A percentile compares a stretch with the other conserved stretches of the same genome.
phyloP scores from a whole-genome alignment of 2,113 vertebrate species.

The Lycaon pictus region DNA sequence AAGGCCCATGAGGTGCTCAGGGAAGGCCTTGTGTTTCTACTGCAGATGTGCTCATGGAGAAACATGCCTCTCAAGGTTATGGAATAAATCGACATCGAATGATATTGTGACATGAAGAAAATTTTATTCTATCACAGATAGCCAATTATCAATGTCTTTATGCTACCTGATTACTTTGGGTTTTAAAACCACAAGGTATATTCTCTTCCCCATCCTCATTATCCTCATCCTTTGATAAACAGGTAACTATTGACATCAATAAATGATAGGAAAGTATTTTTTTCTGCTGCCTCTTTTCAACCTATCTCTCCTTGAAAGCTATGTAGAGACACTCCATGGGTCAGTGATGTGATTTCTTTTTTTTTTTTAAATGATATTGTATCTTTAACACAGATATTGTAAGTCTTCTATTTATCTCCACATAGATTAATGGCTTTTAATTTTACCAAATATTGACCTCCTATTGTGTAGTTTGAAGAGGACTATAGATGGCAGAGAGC shows the following conservation, averaged over 20 bases:
- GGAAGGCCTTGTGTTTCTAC: not conserved
- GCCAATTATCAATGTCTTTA: not conserved
- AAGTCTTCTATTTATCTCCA: not conserved
- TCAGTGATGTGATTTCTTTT: not conserved
- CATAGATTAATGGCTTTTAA: not conserved
- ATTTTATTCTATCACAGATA: not conserved
- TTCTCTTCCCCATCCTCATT: not conserved
- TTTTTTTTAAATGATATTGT: not conserved
- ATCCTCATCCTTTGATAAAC: not conserved
- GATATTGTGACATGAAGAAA: not conserved
- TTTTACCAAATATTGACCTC: slow-evolving; percentile 9
- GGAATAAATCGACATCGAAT: not conserved
- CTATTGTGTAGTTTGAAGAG: not conserved
- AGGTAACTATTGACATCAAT: not conserved
- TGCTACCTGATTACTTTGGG: not conserved
- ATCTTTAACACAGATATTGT: slow-evolving; percentile 16
- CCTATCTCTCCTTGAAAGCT: not conserved
- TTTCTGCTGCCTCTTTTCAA: not conserved
- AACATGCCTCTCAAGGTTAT: not conserved
- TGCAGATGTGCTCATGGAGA: not conserved
- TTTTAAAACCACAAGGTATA: not conserved
- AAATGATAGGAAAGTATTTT: not conserved
- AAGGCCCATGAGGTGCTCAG: not conserved
- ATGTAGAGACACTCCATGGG: not conserved
- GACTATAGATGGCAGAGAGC: not conserved